Evolutionary conservation across 2,888 invertebrate species (phyloP).

Genomic region (Bimastos eiseni): DNA sequence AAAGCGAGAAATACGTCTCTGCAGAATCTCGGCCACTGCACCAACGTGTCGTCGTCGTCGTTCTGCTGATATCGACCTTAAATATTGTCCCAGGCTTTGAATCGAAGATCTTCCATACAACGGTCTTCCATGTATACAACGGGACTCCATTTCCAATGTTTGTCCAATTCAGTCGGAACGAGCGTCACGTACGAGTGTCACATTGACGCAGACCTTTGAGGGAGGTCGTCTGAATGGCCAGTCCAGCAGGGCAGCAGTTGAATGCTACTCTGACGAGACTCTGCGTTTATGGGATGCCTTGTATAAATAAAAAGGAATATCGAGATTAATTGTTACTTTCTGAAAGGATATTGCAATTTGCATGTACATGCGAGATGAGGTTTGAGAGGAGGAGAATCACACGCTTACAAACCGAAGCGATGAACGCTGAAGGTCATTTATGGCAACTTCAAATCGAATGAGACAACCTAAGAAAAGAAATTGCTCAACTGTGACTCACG

Average conservation of each 20-base stretch:
- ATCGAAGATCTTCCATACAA: background rate
- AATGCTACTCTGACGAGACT: background rate
- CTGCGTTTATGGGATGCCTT: background rate
- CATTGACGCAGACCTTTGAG: background rate
- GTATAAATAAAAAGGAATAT: background rate
- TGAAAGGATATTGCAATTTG: background rate
- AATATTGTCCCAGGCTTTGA: background rate
- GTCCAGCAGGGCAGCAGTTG: background rate
- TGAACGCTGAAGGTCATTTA: background rate
- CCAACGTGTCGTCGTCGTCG: background rate
- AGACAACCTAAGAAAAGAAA: background rate
- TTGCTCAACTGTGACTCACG: no score
- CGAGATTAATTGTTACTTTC: background rate
- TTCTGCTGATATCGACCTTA: background rate
- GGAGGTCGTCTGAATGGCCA: background rate
- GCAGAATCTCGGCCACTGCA: background rate
- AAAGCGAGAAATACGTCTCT: background rate
- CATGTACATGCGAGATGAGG: background rate
- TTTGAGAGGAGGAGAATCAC: background rate
- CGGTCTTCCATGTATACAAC: background rate
- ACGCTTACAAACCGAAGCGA: background rate
- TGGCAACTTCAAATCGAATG: background rate
- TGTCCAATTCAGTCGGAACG: background rate
- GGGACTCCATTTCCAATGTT: background rate
- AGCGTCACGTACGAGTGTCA: background rate